These are phyloP conservation scores for Mimachlamys varia DNA, from an alignment of 2,888 invertebrate genomes.

Conservation along the genomic window DNA sequence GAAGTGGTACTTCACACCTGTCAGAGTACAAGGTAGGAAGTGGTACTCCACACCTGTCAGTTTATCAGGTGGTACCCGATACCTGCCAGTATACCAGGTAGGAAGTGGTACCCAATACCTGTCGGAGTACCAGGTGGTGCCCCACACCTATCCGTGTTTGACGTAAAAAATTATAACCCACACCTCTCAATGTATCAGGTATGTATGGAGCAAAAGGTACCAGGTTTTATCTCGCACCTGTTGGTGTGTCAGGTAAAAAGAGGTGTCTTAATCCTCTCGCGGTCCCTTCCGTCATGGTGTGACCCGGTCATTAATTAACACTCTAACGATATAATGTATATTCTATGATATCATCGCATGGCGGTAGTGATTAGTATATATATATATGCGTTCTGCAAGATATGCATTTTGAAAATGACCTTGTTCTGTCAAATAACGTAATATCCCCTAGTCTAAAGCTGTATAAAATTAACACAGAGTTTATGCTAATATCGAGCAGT, in stretches of 20 bases:
- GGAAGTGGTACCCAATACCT: not conserved
- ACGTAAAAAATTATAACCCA: not conserved
- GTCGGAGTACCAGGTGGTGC: not conserved
- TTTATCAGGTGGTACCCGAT: not conserved
- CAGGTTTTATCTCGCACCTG: slow-evolving; percentile 4
- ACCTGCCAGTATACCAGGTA: not conserved
- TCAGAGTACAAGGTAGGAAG: not conserved
- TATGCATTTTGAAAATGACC: not conserved
- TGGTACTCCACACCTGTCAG: not conserved
- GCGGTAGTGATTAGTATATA: not conserved
- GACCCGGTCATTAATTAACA: not conserved
- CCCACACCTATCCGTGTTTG: not conserved
- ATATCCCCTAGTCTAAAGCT: not conserved
- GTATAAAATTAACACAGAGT: not conserved
- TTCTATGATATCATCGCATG: not conserved
- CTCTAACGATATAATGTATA: not conserved
- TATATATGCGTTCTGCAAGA: not conserved
- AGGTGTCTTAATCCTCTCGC: not conserved
- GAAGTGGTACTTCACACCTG: not conserved
- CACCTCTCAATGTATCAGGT: not conserved
- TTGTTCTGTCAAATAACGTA: slow-evolving; percentile 14
- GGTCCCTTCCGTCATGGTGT: slow-evolving; percentile 6
- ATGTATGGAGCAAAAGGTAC: not conserved
- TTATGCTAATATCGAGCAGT: not conserved
- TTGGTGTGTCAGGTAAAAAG: not conserved